Conservation (phyloP, 2,113 vertebrate species). For the Grus americana region DNA sequence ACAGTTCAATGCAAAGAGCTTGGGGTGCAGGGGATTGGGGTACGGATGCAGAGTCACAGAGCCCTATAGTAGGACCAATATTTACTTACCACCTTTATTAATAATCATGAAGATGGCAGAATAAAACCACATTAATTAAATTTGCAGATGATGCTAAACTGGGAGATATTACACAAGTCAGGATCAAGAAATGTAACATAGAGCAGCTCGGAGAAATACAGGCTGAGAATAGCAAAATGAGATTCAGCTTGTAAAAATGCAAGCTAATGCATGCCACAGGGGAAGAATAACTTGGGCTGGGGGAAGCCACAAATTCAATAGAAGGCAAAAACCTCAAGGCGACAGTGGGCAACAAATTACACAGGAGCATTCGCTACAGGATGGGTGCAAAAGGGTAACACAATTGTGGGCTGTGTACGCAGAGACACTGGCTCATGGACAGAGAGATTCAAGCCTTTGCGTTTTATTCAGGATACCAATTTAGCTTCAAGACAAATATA, state of each 20-base stretch:
- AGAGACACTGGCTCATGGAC: neutral
- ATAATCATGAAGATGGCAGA: neutral
- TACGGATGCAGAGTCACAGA: neutral
- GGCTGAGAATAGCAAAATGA: constrained; percentile 14
- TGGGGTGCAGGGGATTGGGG: neutral
- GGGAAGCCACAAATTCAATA: constrained; percentile 35
- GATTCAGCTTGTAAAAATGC: constrained; percentile 43
- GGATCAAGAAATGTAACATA: neutral
- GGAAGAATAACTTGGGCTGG: constrained; percentile 24
- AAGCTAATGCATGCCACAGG: constrained; percentile 9
- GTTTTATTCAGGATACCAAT: neutral
- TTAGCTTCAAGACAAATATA: neutral
- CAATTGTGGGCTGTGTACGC: neutral
- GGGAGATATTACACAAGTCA: neutral
- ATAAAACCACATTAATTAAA: constrained; percentile 14
- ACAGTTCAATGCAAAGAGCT: neutral
- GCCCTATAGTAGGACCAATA: neutral
- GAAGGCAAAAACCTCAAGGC: constrained; percentile 24
- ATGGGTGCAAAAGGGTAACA: neutral
- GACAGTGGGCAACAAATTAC: constrained; percentile 14
- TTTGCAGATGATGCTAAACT: constrained; percentile 40
- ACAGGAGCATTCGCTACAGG: neutral
- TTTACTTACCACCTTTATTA: neutral
- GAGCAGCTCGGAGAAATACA: neutral
- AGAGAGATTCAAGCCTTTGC: neutral